A percentile compares a stretch with the other conserved stretches of the same genome.
Evolutionary conservation across 2,888 invertebrate species (phyloP).

Genomic region (Eutolmus rufibarbis): DNA sequence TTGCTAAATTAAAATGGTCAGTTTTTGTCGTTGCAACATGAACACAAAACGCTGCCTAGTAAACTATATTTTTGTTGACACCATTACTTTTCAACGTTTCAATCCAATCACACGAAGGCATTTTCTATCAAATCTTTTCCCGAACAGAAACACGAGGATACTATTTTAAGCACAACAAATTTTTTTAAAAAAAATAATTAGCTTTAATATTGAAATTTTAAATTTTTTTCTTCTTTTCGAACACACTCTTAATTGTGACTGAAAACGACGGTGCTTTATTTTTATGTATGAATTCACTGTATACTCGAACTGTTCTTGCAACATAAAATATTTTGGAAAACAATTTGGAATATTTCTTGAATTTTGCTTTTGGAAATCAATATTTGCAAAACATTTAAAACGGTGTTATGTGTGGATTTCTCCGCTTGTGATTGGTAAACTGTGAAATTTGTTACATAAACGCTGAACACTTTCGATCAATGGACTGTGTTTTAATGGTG

Average conservation of each 20-base stretch:
- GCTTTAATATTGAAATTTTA: background rate
- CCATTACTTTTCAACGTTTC: background rate
- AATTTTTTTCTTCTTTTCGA: conserved; percentile 6
- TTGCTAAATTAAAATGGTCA: background rate
- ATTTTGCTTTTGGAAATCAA: background rate
- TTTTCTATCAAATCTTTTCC: background rate
- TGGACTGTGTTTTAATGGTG: conserved; percentile 19
- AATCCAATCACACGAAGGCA: background rate
- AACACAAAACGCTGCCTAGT: background rate
- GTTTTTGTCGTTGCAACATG: background rate
- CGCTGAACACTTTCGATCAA: background rate
- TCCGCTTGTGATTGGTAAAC: conserved; percentile 1
- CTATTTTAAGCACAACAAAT: background rate
- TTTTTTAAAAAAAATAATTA: background rate
- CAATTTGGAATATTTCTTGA: background rate
- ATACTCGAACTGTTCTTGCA: background rate
- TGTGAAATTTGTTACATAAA: conserved; percentile 4
- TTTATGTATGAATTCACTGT: background rate
- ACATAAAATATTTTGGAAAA: background rate
- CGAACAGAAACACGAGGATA: background rate
- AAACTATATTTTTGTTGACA: background rate
- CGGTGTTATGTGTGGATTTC: conserved; percentile 23
- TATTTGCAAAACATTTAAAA: background rate
- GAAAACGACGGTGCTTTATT: background rate
- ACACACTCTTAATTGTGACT: conserved; percentile 17